Conservation (phyloP, 2,888 invertebrate species). For the Neelides folsomi region DNA sequence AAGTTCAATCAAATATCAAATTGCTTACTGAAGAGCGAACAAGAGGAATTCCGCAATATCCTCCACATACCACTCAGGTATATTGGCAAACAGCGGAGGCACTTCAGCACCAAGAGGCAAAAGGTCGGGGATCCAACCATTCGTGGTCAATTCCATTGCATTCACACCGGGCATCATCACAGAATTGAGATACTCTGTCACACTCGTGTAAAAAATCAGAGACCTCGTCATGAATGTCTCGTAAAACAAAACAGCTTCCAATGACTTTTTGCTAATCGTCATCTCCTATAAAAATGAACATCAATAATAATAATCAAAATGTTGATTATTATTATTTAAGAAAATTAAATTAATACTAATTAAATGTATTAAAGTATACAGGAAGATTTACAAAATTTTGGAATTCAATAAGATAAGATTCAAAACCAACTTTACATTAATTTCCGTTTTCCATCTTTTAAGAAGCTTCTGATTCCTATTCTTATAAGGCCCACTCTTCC, state of each 20-base stretch:
- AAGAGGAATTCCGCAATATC: constrained; percentile 92
- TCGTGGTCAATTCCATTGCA: neutral
- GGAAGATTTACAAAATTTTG: neutral
- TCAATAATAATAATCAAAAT: constrained; percentile 2
- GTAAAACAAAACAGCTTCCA: constrained; percentile 79
- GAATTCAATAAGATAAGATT: neutral
- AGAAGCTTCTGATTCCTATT: constrained; percentile 67
- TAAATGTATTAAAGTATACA: too few species aligned
- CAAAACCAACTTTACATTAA: neutral
- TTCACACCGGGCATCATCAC: constrained; percentile 36
- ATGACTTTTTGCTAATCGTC: constrained; percentile 72
- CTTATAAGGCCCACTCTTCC: constrained; percentile 63
- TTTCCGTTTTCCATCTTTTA: constrained; percentile 66
- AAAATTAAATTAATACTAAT: too few species aligned
- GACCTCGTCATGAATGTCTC: constrained; percentile 65
- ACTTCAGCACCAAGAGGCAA: constrained; percentile 47
- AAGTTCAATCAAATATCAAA: neutral
- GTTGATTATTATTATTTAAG: too few species aligned
- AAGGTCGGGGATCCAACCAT: constrained; percentile 32
- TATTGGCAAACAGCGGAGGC: constrained; percentile 66
- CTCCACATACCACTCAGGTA: constrained; percentile 96
- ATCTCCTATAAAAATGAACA: constrained; percentile 37
- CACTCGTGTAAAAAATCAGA: constrained; percentile 73
- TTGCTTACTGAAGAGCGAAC: constrained; percentile 77
- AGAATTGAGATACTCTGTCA: constrained; percentile 57